Conservation (phyloP, 2,113 vertebrate genomes). For the Himantopus leucocephalus region DNA sequence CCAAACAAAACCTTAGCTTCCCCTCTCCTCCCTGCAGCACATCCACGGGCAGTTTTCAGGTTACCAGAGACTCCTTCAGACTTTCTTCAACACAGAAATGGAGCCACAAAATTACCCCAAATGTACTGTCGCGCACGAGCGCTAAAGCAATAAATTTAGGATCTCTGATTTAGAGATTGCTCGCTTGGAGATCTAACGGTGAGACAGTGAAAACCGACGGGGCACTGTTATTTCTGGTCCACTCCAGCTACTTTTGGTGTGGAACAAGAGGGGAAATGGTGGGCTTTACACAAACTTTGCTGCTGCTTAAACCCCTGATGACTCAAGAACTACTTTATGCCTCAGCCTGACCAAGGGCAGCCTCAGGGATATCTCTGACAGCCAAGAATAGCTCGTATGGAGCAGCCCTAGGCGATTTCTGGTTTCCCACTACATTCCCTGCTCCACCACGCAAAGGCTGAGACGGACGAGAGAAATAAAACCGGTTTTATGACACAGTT, state of each 20-base stretch:
- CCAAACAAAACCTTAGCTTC: neutral
- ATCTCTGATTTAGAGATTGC: neutral
- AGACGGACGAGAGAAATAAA: neutral
- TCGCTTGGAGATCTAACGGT: accelerated
- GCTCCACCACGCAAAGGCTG: neutral
- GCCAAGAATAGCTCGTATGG: neutral
- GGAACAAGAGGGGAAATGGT: neutral
- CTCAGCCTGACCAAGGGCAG: neutral
- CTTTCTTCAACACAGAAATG: neutral
- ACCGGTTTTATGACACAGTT: neutral
- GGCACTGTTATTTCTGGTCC: neutral
- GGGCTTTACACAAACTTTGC: neutral
- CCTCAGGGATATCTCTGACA: neutral
- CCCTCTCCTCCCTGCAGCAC: neutral
- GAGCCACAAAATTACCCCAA: neutral
- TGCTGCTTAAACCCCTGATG: neutral
- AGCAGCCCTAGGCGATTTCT: neutral
- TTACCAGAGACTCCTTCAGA: neutral
- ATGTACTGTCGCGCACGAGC: accelerated
- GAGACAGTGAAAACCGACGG: neutral
- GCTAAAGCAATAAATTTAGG: neutral
- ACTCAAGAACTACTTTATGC: neutral
- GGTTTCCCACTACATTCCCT: conserved; percentile 20
- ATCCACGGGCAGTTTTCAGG: neutral
- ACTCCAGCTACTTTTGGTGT: neutral